A percentile compares a stretch with the other conserved stretches of the same genome.
Conservation (phyloP, 2,888 invertebrate species). For the Megastigmus dorsalis region DNA sequence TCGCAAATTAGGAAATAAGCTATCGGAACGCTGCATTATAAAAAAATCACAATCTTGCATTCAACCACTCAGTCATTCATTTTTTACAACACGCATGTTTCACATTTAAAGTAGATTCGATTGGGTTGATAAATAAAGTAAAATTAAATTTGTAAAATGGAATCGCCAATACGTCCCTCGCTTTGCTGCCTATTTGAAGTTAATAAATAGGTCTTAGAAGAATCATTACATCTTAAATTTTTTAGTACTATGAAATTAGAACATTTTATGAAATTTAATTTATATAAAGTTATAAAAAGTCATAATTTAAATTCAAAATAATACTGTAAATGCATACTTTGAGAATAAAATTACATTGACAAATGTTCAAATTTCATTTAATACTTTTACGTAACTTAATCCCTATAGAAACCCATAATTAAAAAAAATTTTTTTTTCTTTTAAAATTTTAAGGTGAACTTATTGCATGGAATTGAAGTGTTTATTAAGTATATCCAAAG, state of each 20-base stretch:
- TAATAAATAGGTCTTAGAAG: not conserved
- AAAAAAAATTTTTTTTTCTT: not conserved
- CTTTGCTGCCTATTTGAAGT: not conserved
- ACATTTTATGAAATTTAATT: not conserved
- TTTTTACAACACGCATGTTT: conserved; percentile 43
- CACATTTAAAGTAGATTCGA: conserved; percentile 20
- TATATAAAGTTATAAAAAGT: not conserved
- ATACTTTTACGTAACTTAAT: too few relatives aligned
- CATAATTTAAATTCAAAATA: not conserved
- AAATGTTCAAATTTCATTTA: too few relatives aligned
- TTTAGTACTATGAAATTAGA: not conserved
- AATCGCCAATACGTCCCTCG: not conserved
- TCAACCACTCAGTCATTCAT: conserved; percentile 35
- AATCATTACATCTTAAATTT: conserved; percentile 13
- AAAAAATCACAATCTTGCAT: conserved; percentile 45
- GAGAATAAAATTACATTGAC: not conserved
- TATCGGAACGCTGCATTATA: conserved; percentile 33
- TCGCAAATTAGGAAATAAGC: conserved; percentile 42
- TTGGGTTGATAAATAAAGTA: conserved; percentile 9
- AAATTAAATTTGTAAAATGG: conserved; percentile 16
- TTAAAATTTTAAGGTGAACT: conserved; percentile 25
- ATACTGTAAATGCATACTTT: not conserved
- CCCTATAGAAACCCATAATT: too few relatives aligned
- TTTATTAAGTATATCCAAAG: conserved; percentile 12
- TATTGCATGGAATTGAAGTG: not conserved